Percentiles rank a stretch among this genome's conserved stretches.
These are phyloP conservation scores for Poecilia gillii DNA, from an alignment of 2,797 vertebrate genomes.

Conservation along the genomic window DNA sequence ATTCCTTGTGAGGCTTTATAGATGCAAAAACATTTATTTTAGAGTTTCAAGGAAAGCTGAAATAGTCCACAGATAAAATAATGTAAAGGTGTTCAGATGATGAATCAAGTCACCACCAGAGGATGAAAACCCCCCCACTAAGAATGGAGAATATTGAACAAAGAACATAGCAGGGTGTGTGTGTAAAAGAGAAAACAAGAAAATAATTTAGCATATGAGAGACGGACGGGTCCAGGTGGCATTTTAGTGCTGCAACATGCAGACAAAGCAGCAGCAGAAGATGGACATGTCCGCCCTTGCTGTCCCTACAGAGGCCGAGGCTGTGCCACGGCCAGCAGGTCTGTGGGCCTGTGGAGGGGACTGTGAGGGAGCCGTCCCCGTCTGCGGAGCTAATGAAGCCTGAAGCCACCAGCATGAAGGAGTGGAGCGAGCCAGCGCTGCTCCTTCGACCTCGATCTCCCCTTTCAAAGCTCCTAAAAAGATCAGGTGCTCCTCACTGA, in stretches of 20 bases:
- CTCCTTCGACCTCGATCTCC: slow-evolving; percentile 74
- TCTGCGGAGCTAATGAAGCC: slow-evolving; percentile 83
- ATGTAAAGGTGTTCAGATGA: neutral
- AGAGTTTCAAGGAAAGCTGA: neutral
- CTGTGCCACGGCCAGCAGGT: slow-evolving; percentile 72
- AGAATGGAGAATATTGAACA: slow-evolving; percentile 55
- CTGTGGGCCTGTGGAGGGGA: slow-evolving; percentile 78
- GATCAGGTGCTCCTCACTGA: slow-evolving; percentile 75
- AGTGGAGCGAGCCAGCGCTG: slow-evolving; percentile 68
- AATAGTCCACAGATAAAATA: neutral
- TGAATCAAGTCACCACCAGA: neutral
- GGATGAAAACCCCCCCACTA: slow-evolving; percentile 6
- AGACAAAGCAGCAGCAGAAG: slow-evolving; percentile 22
- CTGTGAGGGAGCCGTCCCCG: slow-evolving; percentile 68
- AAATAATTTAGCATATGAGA: slow-evolving; percentile 46
- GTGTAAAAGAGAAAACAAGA: slow-evolving; percentile 48
- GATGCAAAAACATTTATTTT: neutral
- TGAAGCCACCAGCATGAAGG: slow-evolving; percentile 76
- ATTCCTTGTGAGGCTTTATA: neutral
- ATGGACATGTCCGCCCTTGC: slow-evolving; percentile 28
- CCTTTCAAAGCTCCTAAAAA: slow-evolving; percentile 67
- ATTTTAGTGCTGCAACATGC: slow-evolving; percentile 48
- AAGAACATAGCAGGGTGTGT: slow-evolving; percentile 2
- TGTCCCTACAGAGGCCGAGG: slow-evolving; percentile 50
- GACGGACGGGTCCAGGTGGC: slow-evolving; percentile 62